Percentiles rank a stretch among this genome's conserved stretches.
phyloP scores from a whole-genome alignment of 2,797 vertebrate species.

The Hafferia zeledoni region DNA sequence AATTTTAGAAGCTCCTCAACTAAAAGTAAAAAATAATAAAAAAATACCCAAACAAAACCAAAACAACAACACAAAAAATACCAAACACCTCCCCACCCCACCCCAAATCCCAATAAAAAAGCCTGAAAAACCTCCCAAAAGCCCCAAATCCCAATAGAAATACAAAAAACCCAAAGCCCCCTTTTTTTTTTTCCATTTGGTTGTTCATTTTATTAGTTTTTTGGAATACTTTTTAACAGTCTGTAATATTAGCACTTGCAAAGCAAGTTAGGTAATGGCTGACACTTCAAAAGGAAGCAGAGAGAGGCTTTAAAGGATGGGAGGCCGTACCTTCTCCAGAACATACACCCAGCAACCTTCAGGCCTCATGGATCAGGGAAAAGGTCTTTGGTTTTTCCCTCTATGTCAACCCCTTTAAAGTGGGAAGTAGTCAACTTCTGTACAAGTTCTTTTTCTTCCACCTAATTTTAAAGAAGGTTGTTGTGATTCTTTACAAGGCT shows the following conservation, averaged over 20 bases:
- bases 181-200: not conserved
- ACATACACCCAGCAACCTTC: not conserved
- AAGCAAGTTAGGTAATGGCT: not conserved
- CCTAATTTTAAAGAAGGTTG: not conserved
- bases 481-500: not conserved
- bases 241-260: not conserved
- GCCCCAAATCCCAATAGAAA: not conserved
- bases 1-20: not conserved
- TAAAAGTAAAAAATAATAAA: not conserved
- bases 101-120: not conserved
- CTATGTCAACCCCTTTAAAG: not conserved
- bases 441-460: not conserved
- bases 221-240: not conserved
- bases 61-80: not conserved
- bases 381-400: not conserved
- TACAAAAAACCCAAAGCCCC: fast-evolving
- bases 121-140: not conserved
- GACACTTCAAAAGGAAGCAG: not conserved
- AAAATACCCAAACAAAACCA: not conserved
- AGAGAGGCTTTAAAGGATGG: not conserved
- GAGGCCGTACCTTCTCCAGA: not conserved
- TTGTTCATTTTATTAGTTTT: not conserved
- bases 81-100: not conserved
- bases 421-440: not conserved
- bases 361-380: not conserved